Conservation (phyloP, 2,888 invertebrate genomes). For the Ceriagrion tenellum region DNA sequence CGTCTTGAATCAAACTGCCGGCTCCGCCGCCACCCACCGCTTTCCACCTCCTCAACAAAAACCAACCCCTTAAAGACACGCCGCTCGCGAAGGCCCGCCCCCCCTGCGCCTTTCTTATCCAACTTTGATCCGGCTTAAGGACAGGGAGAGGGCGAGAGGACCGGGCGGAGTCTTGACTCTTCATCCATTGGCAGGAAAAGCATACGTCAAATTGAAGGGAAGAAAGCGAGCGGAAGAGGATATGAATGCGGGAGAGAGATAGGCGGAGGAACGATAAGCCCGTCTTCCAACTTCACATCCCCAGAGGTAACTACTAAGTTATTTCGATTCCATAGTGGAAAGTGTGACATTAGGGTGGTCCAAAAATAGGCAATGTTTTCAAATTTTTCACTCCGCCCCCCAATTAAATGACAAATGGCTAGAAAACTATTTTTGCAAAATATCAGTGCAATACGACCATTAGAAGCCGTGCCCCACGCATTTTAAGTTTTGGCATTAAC, state of each 20-base stretch:
- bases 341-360: too few relatives aligned
- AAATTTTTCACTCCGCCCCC: too few relatives aligned
- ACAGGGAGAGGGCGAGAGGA: neutral
- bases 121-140: neutral
- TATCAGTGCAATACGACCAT: too few relatives aligned
- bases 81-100: neutral
- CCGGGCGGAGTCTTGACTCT: neutral
- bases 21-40: neutral
- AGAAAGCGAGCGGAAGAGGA: slow-evolving; percentile 1
- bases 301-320: too few relatives aligned
- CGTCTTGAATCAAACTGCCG: neutral
- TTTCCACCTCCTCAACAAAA: neutral
- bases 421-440: too few relatives aligned
- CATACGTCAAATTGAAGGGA: neutral
- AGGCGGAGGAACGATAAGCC: neutral
- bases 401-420: too few relatives aligned
- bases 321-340: too few relatives aligned
- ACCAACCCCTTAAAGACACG: too few relatives aligned
- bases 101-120: neutral
- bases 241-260: neutral
- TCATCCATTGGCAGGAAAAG: neutral
- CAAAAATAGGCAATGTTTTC: too few relatives aligned
- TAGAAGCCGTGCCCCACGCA: too few relatives aligned
- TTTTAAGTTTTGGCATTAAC: too few relatives aligned
- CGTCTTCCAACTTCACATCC: too few relatives aligned